Evolutionary conservation across 2,113 vertebrate genomes (phyloP), one percentile per base, ranked within the genome.

Genomic region (Vireo altiloquus): DNA sequence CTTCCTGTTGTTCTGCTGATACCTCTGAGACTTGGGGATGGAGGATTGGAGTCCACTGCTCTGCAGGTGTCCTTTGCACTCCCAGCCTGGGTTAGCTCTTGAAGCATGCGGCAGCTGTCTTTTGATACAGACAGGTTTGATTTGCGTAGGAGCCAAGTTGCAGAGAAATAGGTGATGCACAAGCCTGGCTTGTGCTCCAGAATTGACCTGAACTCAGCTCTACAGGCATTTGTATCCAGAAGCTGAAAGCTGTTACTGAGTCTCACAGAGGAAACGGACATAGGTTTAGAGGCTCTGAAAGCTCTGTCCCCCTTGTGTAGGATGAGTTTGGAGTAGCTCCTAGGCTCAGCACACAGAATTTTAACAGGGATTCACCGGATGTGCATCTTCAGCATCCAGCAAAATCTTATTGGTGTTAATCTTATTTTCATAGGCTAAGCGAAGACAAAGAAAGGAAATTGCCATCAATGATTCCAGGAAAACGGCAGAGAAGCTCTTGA

Each of bases 401-500:
- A 74, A 66, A 78, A 68, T 49, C 21, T n/a, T 5, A 0, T 30
- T 71, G 53, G 6, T 82, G 3, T 79, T 85, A 44, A 63, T 77
- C 35, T 60, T 60, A n/a, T 79, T 82, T 96, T 83, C 60, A 39
- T 82, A 99, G 99, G 98, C 98, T 56, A 98, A 98, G 83, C 98
- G 99, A 94, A 98, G 99, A 89, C 98, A 99, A 78, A 98, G 98
- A 92, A 99, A 99, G 94, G 99, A 99, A 54, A 82, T 97, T 22
- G 97, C 99, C 21, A 80, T 57, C 18, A 96, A 24, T 9, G 99
- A 99, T 95, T 99, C 99, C 57, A 99, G 97, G 84, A 98, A 98
- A 95, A 99, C 99, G 42, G 97, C 98, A 49, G 99, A 99, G 81
- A 99, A 99, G 84, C 98, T 99, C 66, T 96, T 99, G 84, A 99